Evolutionary conservation across 23 tunicate genomes (phyloP), one percentile per base, ranked within the genome.

Genomic region (Botrylloides violaceus): DNA sequence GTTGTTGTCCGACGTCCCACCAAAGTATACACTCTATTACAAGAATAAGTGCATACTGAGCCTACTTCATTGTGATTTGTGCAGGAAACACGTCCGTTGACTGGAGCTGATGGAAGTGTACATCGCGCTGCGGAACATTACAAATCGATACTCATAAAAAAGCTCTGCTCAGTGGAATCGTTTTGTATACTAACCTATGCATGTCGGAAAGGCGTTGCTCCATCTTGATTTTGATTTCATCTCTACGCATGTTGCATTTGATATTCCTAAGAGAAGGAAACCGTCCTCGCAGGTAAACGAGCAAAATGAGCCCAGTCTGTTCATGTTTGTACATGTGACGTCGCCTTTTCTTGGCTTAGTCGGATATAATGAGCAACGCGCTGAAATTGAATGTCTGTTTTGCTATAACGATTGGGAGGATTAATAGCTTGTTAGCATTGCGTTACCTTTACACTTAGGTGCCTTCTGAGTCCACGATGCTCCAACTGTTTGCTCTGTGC

Each of bases 121-220:
- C 53, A 43, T 7, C 53, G 53, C 15, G 53, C 53, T 43, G 53
- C 9, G 15, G 12, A 43, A 9, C 53, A 43, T 43, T 9, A 9
- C 53, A 43, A 43, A 43, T 43, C 53, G 53, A 43, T 43, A 43
- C 15, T 43, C 9, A 43, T n/a, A n/a, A n/a, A n/a, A n/a, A n/a
- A n/a, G n/a, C n/a, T n/a, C n/a, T n/a, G n/a, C n/a, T n/a, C n/a
- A n/a, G n/a, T n/a, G n/a, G n/a, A n/a, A n/a, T n/a, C n/a, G n/a
- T n/a, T n/a, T n/a, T n/a, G n/a, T n/a, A n/a, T 43, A 43, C 53
- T 43, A 43, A 43, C 53, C 53, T 43, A 43, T 43, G 53, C 53
- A 43, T 43, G 9, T 43, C 12, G 53, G 53, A 7, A 43, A 15
- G 9, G 53, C 12, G 15, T 43, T 7, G 53, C 15, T 43, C 53